Evolutionary conservation across 2,888 invertebrate genomes (phyloP), one percentile per base, ranked within the genome.

Genomic region (Orchesella flavescens): DNA sequence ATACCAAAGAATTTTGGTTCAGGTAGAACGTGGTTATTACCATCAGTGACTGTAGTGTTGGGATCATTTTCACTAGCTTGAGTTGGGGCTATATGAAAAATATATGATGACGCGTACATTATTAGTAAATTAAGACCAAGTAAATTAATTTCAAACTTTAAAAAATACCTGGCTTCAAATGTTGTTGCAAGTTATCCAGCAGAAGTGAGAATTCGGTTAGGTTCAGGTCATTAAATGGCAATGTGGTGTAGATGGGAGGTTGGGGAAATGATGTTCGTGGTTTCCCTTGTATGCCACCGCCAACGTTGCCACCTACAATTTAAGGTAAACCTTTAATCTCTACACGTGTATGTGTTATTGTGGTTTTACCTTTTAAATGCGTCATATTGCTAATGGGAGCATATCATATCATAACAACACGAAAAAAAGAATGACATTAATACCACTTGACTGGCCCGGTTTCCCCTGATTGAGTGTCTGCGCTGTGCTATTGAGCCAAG

Each of bases 181-280:
- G 0, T 49, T 46, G n/a, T 0, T 21, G 53, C 10, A 79, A 1
- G 17, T 71, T 55, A 19, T 59, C 74, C 19, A 19, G 21, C 0
- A 81, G 15, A 55, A 53, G 69, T n/a, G 74, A 69, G 17, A 75
- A 53, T 10, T 81, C 75, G 0, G 44, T 59, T 4, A 23, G 10
- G 63, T 74, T 81, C 2, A 81, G 23, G 15, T 75, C 63, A 44
- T 68, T 34, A 44, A 81, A 81, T 44, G 81, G 81, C 23, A 81
- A 71, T 23, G 81, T 81, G 12, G 61, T 63, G 13, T 46, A 75
- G 1, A 63, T 63, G 15, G 66, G 66, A 21, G 59, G 65, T 23
- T 53, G 17, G 1, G 77, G 77, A 59, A 17, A 9, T 34, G 66
- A 57, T 15, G 43, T 9, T 15, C 55, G 17, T 12, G 34, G 66